phyloP scores from a whole-genome alignment of 2,113 vertebrate species.

The Dipodomys merriami region DNA sequence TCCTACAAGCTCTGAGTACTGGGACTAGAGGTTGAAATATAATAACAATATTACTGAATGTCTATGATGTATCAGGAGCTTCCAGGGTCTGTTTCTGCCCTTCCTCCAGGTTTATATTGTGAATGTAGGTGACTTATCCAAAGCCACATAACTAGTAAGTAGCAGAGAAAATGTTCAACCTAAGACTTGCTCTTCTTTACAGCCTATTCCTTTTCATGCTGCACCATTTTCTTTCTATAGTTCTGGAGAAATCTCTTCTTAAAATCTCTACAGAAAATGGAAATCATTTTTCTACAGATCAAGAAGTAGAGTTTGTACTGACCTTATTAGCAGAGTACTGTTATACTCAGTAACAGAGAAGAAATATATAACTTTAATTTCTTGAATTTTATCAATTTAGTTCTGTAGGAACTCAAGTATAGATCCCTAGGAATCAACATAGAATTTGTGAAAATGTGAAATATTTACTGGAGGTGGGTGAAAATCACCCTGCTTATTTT shows the following conservation, averaged over 20 bases:
- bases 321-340: too few relatives aligned
- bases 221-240: background rate
- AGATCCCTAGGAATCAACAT: background rate
- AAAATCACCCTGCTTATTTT: background rate
- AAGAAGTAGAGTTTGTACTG: background rate
- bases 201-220: background rate
- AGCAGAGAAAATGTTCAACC: background rate
- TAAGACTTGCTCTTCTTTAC: background rate
- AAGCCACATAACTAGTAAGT: background rate
- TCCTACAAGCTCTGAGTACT: background rate
- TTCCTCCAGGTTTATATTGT: background rate
- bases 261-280: background rate
- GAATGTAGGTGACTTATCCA: background rate
- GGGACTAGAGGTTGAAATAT: background rate
- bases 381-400: background rate
- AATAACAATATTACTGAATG: background rate
- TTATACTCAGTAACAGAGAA: background rate
- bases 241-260: background rate
- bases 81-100: background rate
- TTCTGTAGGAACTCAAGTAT: background rate
- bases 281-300: background rate
- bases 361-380: background rate
- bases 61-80: background rate
- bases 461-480: background rate
- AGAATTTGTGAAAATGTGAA: constrained; percentile 7